These are phyloP conservation scores for Hoplostethus mediterraneus DNA, from an alignment of 2,797 vertebrate genomes.

Conservation along the genomic window DNA sequence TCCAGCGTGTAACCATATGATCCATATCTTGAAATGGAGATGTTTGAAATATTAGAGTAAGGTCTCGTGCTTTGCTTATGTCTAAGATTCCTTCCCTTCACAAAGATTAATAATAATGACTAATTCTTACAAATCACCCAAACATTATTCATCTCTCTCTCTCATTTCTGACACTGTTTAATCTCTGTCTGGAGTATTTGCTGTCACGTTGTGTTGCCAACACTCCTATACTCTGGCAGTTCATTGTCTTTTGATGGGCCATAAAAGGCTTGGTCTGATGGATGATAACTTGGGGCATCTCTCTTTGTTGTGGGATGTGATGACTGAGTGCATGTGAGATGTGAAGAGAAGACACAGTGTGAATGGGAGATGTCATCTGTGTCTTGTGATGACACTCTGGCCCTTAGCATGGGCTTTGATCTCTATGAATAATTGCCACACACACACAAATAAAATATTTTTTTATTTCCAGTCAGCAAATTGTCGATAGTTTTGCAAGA, in stretches of 20 bases:
- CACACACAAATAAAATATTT: constrained; percentile 76
- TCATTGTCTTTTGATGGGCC: constrained; percentile 85
- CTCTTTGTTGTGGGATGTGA: constrained; percentile 82
- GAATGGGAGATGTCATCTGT: constrained; percentile 77
- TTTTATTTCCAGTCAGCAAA: constrained; percentile 60
- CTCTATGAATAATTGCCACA: constrained; percentile 69
- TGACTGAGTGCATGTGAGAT: constrained; percentile 77
- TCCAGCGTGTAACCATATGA: constrained; percentile 48
- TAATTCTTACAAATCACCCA: constrained; percentile 78
- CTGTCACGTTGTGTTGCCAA: constrained; percentile 79
- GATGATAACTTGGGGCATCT: constrained; percentile 82
- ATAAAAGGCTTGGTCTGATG: constrained; percentile 80
- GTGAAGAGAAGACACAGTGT: constrained; percentile 74
- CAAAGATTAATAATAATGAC: constrained; percentile 75
- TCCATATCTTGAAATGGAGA: constrained; percentile 64
- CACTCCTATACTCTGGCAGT: constrained; percentile 76
- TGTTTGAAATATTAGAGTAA: constrained; percentile 56
- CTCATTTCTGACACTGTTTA: constrained; percentile 76
- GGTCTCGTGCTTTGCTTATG: constrained; percentile 61
- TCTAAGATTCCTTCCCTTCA: constrained; percentile 54
- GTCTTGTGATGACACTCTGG: constrained; percentile 70
- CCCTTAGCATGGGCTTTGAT: constrained; percentile 77
- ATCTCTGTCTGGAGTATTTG: constrained; percentile 78
- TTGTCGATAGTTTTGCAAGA: constrained; percentile 9
- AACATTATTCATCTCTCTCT: constrained; percentile 69